These are phyloP conservation scores for Samia ricini DNA, from an alignment of 1,140 invertebrate species.

Conservation along the genomic window DNA sequence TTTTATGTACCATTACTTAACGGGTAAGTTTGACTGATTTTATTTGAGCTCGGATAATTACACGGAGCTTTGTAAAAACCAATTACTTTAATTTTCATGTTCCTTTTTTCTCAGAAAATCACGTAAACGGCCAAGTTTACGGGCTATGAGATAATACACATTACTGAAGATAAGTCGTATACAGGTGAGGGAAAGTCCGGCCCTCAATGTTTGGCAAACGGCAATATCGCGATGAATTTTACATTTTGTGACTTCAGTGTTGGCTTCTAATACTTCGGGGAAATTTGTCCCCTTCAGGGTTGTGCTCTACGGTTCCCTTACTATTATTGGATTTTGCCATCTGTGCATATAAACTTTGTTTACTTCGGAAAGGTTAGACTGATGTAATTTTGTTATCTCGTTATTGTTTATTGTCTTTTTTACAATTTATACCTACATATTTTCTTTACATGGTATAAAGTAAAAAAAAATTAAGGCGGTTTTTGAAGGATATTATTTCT, in stretches of 20 bases:
- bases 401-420: background rate
- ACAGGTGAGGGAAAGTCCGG: conserved; percentile 3
- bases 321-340: conserved; percentile 68
- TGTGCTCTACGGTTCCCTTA: conserved; percentile 45
- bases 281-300: conserved; percentile 59
- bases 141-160: background rate
- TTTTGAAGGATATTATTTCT: too few relatives aligned
- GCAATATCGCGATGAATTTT: conserved; percentile 71
- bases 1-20: too few relatives aligned
- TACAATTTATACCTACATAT: background rate
- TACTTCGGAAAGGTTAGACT: conserved; percentile 13
- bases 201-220: conserved; percentile 27
- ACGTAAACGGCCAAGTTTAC: background rate
- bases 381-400: background rate
- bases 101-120: background rate
- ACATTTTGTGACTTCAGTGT: conserved; percentile 56
- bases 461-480: too few relatives aligned
- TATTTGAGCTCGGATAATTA: too few relatives aligned
- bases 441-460: background rate
- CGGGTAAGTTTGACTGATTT: too few relatives aligned
- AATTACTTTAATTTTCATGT: background rate
- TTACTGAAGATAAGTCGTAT: background rate
- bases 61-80: background rate
- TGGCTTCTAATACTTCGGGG: conserved; percentile 59
- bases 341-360: conserved; percentile 66